These are phyloP conservation scores for Coremacera marginata DNA, from an alignment of 2,888 invertebrate species.

Conservation along the genomic window DNA sequence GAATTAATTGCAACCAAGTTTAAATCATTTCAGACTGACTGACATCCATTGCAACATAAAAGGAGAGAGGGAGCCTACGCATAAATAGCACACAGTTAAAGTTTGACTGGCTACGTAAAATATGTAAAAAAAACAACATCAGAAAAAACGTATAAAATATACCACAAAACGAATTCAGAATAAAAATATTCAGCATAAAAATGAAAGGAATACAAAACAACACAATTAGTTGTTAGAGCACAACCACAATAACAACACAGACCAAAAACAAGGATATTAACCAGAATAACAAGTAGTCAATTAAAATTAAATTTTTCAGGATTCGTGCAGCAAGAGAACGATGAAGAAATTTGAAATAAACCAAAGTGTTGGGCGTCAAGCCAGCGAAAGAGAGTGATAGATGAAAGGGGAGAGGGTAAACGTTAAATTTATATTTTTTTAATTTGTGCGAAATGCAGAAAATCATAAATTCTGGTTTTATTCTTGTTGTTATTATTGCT, in stretches of 20 bases:
- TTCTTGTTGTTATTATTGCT: not conserved
- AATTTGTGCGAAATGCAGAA: slow-evolving; percentile 13
- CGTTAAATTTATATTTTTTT: too few species aligned
- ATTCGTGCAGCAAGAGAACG: too few species aligned
- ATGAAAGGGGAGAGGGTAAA: too few species aligned
- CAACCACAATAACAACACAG: not conserved
- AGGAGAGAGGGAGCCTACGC: too few species aligned
- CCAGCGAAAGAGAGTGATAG: too few species aligned
- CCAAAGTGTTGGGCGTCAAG: too few species aligned
- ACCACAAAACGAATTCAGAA: too few species aligned
- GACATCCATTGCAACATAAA: not conserved
- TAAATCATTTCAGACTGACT: not conserved
- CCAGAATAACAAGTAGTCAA: not conserved
- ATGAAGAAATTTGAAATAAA: too few species aligned
- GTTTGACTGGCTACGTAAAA: not conserved
- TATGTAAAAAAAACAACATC: not conserved
- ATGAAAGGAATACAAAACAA: too few species aligned
- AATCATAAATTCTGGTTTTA: slow-evolving; percentile 20
- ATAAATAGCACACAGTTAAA: not conserved
- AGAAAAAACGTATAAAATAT: not conserved
- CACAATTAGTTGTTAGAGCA: not conserved
- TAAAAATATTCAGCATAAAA: too few species aligned
- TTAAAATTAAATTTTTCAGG: too few species aligned
- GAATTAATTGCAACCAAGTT: slow-evolving; percentile 14
- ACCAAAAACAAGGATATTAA: slow-evolving; percentile 2